Base-by-base conservation (phyloP, 2,888 invertebrate genomes). In the Vanessa cardui region DNA sequence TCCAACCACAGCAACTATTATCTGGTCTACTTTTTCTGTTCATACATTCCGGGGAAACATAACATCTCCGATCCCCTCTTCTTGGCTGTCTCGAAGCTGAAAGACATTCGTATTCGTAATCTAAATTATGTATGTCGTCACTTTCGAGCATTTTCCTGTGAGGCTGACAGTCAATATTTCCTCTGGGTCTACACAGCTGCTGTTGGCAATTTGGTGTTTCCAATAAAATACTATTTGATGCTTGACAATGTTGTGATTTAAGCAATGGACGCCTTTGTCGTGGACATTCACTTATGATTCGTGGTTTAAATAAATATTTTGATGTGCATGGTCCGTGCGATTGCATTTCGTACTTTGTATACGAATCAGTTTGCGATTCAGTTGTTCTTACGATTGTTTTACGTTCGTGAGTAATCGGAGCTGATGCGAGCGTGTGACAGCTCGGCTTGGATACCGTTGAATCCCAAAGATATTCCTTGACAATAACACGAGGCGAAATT, bases 401-500 rank as follows among this genome's bases (percentile, higher is more conserved):
- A 20, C 39, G 47, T 33, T 47, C 1, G 1, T 20, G 18, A 5
- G 50, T 50, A 54, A 54, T 44, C 21, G 39, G 18, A n/a, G 52
- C 52, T 7, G 64, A 50, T 21, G 58, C 31, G 18, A 52, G 44
- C 33, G 62, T 62, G 20, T 52, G 31, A 26, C 64, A 62, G 33
- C 69, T 65, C 52, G 68, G 72, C 8, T 58, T 66, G 8, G 70
- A 64, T 4, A 61, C 72, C 15, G 69, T 47, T 0, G 81, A 75
- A 61, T 84, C 80, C 86, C 86, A 86, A 44, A 78, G 74, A 64
- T 80, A 83, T 67, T 88, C 83, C 64, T 83, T 84, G 3, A 86
- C 73, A 2, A 81, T 70, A 0, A 84, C 72, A 68, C 80, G 77
- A 4, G 84, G 83, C 2, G 77, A 68, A 26, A 74, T 33, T 33